phyloP scores from a whole-genome alignment of 2,797 vertebrate genomes.

The Scyliorhinus canicula region DNA sequence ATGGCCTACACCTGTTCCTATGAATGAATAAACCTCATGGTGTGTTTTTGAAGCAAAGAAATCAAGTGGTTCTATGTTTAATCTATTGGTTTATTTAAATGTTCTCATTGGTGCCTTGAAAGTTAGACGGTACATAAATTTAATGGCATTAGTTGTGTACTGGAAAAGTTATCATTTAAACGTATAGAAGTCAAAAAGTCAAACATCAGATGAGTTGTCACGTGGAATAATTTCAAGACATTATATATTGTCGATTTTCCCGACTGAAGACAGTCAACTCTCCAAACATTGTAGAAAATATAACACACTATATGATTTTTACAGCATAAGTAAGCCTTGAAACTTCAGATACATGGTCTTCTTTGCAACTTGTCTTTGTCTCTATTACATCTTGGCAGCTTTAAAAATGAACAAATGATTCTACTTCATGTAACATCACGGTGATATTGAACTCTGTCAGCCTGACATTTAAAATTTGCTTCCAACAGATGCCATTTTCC shows the following conservation, averaged over 20 bases:
- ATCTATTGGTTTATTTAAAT: neutral
- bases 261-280: neutral
- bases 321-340: neutral
- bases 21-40: too few relatives aligned
- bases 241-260: neutral
- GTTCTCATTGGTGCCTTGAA: neutral
- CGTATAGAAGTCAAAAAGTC: neutral
- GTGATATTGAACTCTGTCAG: neutral
- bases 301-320: neutral
- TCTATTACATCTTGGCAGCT: neutral
- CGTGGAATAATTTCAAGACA: neutral
- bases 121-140: neutral
- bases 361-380: neutral
- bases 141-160: neutral
- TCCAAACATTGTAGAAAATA: neutral
- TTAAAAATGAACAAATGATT: neutral
- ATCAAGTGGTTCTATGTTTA: neutral
- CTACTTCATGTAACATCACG: neutral
- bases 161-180: neutral
- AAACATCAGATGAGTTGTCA: neutral
- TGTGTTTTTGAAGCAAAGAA: neutral
- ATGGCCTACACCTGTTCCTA: neutral
- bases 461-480: neutral
- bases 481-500: neutral
- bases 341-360: neutral